phyloP scores from a whole-genome alignment of 2,797 vertebrate species.

The Platalea minor region DNA sequence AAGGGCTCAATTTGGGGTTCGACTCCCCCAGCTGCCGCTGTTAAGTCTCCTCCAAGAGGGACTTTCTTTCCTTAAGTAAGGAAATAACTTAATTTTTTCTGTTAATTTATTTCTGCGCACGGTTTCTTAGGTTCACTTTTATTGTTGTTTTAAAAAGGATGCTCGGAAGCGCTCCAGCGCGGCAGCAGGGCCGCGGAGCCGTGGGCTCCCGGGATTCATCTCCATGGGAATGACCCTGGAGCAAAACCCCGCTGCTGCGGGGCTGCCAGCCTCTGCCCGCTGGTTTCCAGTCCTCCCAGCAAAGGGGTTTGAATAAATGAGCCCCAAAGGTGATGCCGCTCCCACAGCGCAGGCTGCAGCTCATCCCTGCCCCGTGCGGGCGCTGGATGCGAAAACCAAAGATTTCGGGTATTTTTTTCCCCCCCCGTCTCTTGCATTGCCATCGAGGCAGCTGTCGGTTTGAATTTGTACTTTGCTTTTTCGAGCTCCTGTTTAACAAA shows the following conservation, averaged over 20 bases:
- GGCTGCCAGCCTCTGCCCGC: neutral
- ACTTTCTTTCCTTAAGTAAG: neutral
- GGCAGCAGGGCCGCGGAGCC: neutral
- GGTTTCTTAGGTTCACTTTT: neutral
- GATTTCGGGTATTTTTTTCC: rapidly evolving
- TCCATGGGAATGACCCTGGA: neutral
- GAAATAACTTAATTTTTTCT: no score
- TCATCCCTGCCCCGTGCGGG: neutral
- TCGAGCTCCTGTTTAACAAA: neutral
- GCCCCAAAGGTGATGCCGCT: neutral
- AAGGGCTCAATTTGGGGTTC: neutral
- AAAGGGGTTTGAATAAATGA: neutral
- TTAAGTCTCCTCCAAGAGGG: neutral
- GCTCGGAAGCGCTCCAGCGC: rapidly evolving
- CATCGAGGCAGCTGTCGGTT: rapidly evolving
- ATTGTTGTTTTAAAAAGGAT: neutral
- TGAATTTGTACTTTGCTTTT: neutral
- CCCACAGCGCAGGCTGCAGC: neutral
- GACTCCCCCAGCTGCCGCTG: neutral
- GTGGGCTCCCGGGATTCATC: rapidly evolving
- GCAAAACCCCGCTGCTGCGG: neutral
- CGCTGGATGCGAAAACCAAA: neutral
- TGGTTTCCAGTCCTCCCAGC: neutral
- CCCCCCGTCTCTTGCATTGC: rapidly evolving
- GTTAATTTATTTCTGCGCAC: rapidly evolving